These are phyloP conservation scores for Sinosuthora webbiana DNA, from an alignment of 2,113 vertebrate genomes.

Conservation along the genomic window DNA sequence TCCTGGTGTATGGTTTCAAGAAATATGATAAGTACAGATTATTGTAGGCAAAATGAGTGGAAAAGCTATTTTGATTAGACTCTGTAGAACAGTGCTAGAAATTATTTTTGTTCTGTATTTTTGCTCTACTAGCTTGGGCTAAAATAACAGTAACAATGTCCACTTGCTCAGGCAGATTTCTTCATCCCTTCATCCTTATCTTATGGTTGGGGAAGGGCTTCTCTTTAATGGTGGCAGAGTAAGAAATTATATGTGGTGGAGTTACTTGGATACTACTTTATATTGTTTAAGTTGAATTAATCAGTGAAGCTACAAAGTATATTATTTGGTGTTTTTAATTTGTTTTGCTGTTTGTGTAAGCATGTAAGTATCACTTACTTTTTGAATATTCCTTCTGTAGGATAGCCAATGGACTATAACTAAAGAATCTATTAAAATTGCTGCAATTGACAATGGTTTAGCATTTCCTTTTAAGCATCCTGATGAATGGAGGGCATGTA, in stretches of 20 bases:
- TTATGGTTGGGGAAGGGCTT: not conserved
- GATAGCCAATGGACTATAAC: slow-evolving; percentile 76
- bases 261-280: not conserved
- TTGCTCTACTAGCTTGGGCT: not conserved
- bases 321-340: not conserved
- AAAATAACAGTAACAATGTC: not conserved
- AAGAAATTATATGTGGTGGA: not conserved
- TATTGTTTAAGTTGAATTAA: not conserved
- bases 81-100: not conserved
- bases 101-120: not conserved
- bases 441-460: slow-evolving; percentile 96
- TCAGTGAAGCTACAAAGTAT: not conserved
- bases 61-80: not conserved
- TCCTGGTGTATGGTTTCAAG: not conserved
- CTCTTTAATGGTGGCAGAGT: not conserved
- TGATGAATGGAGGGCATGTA: slow-evolving; percentile 94
- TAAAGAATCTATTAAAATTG: slow-evolving; percentile 86
- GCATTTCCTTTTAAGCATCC: slow-evolving; percentile 99
- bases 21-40: not conserved
- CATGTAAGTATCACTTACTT: not conserved
- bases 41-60: not conserved
- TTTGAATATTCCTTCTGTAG: slow-evolving; percentile 51
- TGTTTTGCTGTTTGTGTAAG: not conserved
- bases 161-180: not conserved
- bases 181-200: not conserved